Evolutionary conservation across 1,140 invertebrate genomes (phyloP).

Genomic region (Radopholus similis): DNA sequence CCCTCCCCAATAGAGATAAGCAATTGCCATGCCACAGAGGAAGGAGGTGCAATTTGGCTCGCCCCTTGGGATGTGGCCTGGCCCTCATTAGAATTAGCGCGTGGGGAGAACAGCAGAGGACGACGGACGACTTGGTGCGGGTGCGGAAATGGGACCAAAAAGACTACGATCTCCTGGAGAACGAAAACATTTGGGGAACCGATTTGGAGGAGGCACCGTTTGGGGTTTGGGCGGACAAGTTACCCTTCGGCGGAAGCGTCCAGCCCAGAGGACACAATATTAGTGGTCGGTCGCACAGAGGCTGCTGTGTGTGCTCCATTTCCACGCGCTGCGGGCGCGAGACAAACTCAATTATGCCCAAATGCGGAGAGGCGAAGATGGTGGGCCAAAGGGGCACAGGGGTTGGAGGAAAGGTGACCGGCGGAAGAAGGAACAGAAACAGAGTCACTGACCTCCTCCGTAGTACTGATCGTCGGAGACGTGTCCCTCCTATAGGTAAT

Average conservation of each 20-base stretch:
- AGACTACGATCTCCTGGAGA: neutral
- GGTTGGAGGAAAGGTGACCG: neutral
- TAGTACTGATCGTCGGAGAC: neutral
- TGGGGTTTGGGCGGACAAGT: neutral
- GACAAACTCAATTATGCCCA: conserved; percentile 1
- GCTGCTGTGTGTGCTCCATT: too few species aligned
- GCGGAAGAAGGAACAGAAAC: neutral
- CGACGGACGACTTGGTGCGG: neutral
- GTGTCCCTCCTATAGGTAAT: neutral
- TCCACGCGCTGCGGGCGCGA: too few species aligned
- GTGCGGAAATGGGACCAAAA: neutral
- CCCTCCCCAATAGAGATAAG: too few species aligned
- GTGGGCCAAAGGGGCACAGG: neutral
- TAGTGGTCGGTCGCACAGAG: too few species aligned
- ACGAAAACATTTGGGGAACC: too few species aligned
- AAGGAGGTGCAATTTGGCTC: neutral
- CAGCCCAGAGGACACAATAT: neutral
- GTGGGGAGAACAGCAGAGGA: neutral
- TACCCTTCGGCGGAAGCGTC: neutral
- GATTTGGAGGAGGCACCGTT: too few species aligned
- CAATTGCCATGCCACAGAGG: neutral
- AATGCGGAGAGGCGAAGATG: neutral
- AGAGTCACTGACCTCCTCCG: neutral
- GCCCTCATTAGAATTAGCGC: neutral
- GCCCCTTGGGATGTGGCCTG: too few species aligned